phyloP scores from a whole-genome alignment of 1,140 invertebrate genomes.

The Aricia agestis region DNA sequence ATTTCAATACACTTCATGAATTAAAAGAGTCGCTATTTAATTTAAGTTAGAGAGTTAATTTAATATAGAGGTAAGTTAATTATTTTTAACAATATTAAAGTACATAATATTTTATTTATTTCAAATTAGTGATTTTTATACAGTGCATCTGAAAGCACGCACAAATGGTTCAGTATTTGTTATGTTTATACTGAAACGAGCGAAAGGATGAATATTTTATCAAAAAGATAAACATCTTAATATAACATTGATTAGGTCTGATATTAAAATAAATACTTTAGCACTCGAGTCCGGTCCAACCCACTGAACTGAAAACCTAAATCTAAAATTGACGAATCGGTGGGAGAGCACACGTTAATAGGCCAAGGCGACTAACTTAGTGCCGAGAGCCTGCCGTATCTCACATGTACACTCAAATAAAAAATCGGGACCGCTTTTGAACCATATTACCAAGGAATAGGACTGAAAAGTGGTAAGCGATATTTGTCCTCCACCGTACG shows the following conservation, averaged over 20 bases:
- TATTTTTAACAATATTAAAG: no score
- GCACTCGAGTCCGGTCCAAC: conserved; percentile 45
- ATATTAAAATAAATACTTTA: background rate
- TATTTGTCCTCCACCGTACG: no score
- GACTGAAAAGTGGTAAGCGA: no score
- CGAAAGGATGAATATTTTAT: background rate
- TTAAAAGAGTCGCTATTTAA: no score
- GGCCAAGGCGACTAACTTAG: conserved; percentile 71
- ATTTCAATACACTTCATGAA: no score
- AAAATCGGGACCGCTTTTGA: conserved; percentile 20
- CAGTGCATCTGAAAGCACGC: no score
- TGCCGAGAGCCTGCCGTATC: conserved; percentile 42
- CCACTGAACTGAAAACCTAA: conserved; percentile 73
- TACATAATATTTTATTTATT: no score
- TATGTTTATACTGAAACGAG: background rate
- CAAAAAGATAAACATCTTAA: background rate
- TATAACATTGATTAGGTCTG: background rate
- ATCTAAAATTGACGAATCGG: conserved; percentile 71
- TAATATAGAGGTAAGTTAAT: no score
- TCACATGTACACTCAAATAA: conserved; percentile 36
- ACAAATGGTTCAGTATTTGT: no score
- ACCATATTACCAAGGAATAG: no score
- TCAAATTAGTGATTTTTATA: no score
- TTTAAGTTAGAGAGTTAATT: no score
- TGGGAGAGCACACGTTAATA: conserved; percentile 55